Conservation (phyloP, 1,140 invertebrate species). For the Heliconius himera region DNA sequence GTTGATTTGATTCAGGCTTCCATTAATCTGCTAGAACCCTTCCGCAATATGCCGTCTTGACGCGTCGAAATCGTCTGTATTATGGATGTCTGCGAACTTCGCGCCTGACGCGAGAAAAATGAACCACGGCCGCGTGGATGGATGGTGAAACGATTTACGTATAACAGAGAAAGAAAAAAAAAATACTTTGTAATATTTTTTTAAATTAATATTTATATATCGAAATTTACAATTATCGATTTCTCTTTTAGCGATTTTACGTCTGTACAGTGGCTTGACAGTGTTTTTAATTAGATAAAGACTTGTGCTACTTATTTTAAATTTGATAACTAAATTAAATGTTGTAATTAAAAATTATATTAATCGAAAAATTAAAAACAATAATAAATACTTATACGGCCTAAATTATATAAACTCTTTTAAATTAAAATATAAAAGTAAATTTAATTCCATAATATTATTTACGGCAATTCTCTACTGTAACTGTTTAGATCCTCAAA, state of each 20-base stretch:
- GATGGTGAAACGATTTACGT: slow-evolving; percentile 65
- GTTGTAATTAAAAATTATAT: background rate
- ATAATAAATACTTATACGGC: background rate
- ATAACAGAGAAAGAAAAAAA: slow-evolving; percentile 8
- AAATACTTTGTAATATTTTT: too few relatives aligned
- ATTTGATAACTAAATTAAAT: too few relatives aligned
- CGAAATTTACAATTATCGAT: too few relatives aligned
- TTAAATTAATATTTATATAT: too few relatives aligned
- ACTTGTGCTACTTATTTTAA: too few relatives aligned
- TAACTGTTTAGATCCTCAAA: slow-evolving; percentile 30
- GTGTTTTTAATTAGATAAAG: too few relatives aligned
- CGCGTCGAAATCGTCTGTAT: slow-evolving; percentile 75
- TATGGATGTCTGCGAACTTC: slow-evolving; percentile 75
- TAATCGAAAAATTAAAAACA: background rate
- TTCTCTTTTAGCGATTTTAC: too few relatives aligned
- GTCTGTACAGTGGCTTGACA: too few relatives aligned
- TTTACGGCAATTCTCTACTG: slow-evolving; percentile 6
- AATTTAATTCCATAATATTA: background rate
- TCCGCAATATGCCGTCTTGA: slow-evolving; percentile 76
- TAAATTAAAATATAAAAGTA: background rate
- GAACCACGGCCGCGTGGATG: slow-evolving; percentile 61
- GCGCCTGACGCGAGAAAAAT: slow-evolving; percentile 78
- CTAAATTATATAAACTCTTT: background rate
- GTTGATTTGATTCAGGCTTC: slow-evolving; percentile 35
- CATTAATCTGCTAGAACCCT: slow-evolving; percentile 71